Evolutionary conservation across 2,888 invertebrate genomes (phyloP).

Genomic region (Monopis laevigella): DNA sequence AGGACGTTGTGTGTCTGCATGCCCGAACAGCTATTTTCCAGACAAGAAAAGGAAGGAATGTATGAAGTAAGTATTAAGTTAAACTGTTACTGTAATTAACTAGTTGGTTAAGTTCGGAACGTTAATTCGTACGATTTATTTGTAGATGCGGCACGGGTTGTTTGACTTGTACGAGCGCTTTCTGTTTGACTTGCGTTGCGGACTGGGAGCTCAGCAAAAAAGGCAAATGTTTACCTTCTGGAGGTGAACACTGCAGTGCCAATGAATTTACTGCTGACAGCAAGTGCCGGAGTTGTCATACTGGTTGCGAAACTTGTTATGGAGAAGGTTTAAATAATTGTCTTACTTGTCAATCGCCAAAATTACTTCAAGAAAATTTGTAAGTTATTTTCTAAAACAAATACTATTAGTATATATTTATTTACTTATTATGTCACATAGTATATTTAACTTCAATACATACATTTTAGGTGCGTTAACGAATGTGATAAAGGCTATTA

Average conservation of each 20-base stretch:
- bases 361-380: constrained; percentile 73
- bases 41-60: constrained; percentile 84
- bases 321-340: constrained; percentile 79
- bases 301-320: constrained; percentile 84
- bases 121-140: constrained; percentile 14
- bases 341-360: constrained; percentile 77
- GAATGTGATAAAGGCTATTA: constrained; percentile 82
- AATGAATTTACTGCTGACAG: constrained; percentile 71
- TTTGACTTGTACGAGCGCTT: constrained; percentile 74
- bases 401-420: neutral
- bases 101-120: constrained; percentile 2
- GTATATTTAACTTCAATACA: neutral
- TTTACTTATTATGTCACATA: neutral
- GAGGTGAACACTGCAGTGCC: constrained; percentile 74
- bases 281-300: constrained; percentile 78
- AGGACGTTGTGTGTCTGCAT: constrained; percentile 76
- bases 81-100: neutral
- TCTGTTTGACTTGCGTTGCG: constrained; percentile 77
- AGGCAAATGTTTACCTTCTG: constrained; percentile 76
- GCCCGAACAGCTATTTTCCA: constrained; percentile 78
- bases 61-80: constrained; percentile 59
- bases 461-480: constrained; percentile 74
- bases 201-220: constrained; percentile 82
- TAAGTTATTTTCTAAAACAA: constrained; percentile 24
- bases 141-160: constrained; percentile 79